Percentiles rank a stretch among this genome's conserved stretches.
Conservation (phyloP, 1,140 invertebrate species). For the Leptinotarsa lineolata region DNA sequence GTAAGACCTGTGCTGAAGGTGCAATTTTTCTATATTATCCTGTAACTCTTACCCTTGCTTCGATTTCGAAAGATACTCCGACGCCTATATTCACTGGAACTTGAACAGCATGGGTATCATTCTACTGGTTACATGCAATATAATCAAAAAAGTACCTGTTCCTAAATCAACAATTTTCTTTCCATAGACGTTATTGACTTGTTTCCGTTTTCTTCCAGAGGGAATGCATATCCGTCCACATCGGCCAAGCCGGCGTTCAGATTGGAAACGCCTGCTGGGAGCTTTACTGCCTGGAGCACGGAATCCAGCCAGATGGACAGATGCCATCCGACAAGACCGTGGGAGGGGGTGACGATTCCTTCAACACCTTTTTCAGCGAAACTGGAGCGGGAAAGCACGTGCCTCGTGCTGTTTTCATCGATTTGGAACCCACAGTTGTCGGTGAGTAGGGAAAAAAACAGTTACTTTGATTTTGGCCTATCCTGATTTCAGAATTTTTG, state of each 20-base stretch:
- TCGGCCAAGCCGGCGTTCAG: conserved; percentile 88
- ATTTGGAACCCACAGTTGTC: conserved; percentile 74
- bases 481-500: too few species aligned
- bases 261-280: conserved; percentile 88
- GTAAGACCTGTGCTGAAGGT: too few species aligned
- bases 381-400: conserved; percentile 76
- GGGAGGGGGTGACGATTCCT: conserved; percentile 73
- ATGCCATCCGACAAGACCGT: conserved; percentile 78
- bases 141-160: too few species aligned
- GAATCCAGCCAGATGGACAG: conserved; percentile 85
- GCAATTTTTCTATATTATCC: too few species aligned
- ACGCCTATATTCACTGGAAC: too few species aligned
- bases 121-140: too few species aligned
- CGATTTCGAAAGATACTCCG: too few species aligned
- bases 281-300: conserved; percentile 87
- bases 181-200: too few species aligned
- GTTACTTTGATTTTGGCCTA: too few species aligned
- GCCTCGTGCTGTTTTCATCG: conserved; percentile 69
- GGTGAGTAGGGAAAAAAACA: conserved; percentile 60
- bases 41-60: too few species aligned
- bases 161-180: too few species aligned
- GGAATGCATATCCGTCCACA: conserved; percentile 86
- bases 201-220: conserved; percentile 56
- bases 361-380: conserved; percentile 84
- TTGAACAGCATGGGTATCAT: too few species aligned